Conservation (phyloP, 1,140 invertebrate genomes). For the Megalopta genalis region DNA sequence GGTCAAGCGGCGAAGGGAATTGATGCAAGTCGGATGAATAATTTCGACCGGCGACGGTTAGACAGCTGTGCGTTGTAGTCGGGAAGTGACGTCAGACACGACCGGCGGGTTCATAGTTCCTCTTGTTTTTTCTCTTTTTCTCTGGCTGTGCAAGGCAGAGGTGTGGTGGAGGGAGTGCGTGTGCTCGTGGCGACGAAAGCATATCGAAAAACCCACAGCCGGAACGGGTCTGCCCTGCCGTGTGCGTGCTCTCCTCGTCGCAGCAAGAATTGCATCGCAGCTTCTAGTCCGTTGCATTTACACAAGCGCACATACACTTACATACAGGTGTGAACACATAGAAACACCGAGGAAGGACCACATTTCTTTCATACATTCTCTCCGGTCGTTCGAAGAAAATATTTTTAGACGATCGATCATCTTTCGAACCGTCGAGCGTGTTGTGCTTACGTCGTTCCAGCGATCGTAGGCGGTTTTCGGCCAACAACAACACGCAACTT, state of each 20-base stretch:
- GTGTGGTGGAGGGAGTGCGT: neutral
- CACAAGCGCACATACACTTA: neutral
- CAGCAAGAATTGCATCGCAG: slow-evolving; percentile 13
- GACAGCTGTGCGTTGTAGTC: slow-evolving; percentile 27
- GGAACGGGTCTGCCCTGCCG: neutral
- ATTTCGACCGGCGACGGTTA: slow-evolving; percentile 11
- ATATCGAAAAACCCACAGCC: neutral
- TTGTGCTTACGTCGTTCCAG: neutral
- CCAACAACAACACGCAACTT: neutral
- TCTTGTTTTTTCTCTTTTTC: slow-evolving; percentile 31
- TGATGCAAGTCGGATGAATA: slow-evolving; percentile 40
- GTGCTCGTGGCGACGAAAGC: neutral
- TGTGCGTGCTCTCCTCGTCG: neutral
- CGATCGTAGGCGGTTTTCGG: neutral
- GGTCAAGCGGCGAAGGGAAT: slow-evolving; percentile 41
- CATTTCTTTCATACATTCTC: neutral
- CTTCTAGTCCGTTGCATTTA: slow-evolving; percentile 66
- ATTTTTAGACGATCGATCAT: slow-evolving; percentile 52
- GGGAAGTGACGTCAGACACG: slow-evolving; percentile 34
- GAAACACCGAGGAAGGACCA: neutral
- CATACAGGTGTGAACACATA: no score
- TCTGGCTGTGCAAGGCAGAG: neutral
- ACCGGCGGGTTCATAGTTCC: slow-evolving; percentile 53
- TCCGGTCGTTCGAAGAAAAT: slow-evolving; percentile 12
- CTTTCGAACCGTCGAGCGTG: slow-evolving; percentile 10